Percentiles rank a stretch among this genome's conserved stretches.
Conservation (phyloP, 2,797 vertebrate species). For the Acanthornis magna region DNA sequence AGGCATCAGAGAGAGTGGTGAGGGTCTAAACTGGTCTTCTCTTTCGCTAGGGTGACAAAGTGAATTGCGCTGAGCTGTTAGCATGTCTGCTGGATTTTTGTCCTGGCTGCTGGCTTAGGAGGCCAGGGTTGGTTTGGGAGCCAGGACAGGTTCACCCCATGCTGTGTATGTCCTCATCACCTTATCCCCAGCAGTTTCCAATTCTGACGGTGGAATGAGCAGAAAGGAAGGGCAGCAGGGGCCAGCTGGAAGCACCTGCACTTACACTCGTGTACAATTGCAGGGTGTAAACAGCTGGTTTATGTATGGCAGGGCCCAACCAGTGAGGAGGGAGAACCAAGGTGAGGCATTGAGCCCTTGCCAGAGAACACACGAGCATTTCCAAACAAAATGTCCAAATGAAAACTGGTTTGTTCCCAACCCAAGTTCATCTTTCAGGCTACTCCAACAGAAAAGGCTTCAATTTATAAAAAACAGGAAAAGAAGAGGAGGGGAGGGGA, state of each 20-base stretch:
- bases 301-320: too few species aligned
- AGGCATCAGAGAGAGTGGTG: background rate
- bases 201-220: rapidly evolving
- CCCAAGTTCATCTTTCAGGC: background rate
- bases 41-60: background rate
- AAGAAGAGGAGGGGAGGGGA: too few species aligned
- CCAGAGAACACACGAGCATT: background rate
- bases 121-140: background rate
- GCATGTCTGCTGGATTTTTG: rapidly evolving
- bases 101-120: background rate
- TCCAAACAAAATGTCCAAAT: background rate
- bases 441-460: background rate
- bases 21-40: background rate
- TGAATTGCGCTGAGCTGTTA: background rate
- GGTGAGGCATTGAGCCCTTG: rapidly evolving
- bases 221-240: background rate
- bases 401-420: background rate
- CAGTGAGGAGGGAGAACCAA: background rate
- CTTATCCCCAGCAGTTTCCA: background rate
- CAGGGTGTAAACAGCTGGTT: rapidly evolving
- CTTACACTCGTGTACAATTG: rapidly evolving
- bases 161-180: background rate
- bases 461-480: background rate
- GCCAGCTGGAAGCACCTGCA: background rate
- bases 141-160: background rate